Conservation (phyloP, 53 echinoderm and acorn worm species). For the Antedon mediterranea region DNA sequence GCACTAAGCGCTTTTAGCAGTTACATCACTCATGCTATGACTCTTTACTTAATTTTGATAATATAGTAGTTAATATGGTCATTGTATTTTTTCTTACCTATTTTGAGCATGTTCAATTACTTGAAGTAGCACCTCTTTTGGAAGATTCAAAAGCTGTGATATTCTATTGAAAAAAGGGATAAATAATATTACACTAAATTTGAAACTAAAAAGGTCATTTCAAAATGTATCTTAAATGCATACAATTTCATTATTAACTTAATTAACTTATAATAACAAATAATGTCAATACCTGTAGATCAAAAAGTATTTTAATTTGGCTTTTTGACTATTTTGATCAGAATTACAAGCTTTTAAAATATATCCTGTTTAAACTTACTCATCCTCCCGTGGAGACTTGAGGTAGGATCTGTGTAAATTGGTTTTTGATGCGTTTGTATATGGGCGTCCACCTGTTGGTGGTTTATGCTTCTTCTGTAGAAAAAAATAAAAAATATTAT, state of each 20-base stretch:
- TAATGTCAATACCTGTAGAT: too few species aligned
- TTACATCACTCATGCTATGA: too few species aligned
- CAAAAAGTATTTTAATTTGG: too few species aligned
- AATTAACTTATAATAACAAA: too few species aligned
- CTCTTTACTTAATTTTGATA: too few species aligned
- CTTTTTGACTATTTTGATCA: background rate
- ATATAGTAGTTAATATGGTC: too few species aligned
- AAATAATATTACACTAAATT: too few species aligned
- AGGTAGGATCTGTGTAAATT: background rate
- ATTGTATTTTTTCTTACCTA: constrained; percentile 32
- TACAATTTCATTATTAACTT: background rate
- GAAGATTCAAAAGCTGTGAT: constrained; percentile 64
- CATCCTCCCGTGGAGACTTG: background rate
- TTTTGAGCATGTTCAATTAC: constrained; percentile 68
- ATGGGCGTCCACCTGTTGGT: constrained; percentile 80
- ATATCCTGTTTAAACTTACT: background rate
- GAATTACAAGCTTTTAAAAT: background rate
- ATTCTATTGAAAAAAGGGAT: constrained; percentile 27
- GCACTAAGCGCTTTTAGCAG: too few species aligned
- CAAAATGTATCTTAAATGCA: background rate
- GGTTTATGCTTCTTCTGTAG: constrained; percentile 49
- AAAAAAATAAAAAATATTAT: background rate
- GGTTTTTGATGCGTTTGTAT: constrained; percentile 53
- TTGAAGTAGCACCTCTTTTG: constrained; percentile 73
- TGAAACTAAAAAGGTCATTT: too few species aligned